A percentile compares a stretch with the other conserved stretches of the same genome.
These are phyloP conservation scores for Tetragnatha montana DNA, from an alignment of 2,888 invertebrate genomes.

Conservation along the genomic window DNA sequence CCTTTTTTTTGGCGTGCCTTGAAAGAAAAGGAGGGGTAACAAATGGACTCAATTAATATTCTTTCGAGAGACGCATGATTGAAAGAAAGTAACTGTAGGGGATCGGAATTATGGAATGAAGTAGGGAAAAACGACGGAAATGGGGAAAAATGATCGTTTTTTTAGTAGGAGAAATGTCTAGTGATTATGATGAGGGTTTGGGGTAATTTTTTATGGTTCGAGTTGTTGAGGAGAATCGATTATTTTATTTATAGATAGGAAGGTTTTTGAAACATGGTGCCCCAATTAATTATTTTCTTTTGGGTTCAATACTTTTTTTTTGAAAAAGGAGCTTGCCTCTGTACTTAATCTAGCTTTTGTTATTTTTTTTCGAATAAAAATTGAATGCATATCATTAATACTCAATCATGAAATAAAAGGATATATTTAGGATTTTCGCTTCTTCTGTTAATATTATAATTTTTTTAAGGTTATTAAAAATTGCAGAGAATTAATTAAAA, in stretches of 20 bases:
- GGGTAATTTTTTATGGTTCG: not conserved
- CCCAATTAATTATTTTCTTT: too few relatives aligned
- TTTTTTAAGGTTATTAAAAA: too few relatives aligned
- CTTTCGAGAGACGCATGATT: not conserved
- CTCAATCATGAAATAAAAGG: too few relatives aligned
- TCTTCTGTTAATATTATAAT: too few relatives aligned
- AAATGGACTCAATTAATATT: conserved; percentile 30
- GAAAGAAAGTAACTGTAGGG: conserved; percentile 32
- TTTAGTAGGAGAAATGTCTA: not conserved
- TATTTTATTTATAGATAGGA: not conserved
- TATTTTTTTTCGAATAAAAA: too few relatives aligned
- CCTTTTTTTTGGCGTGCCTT: not conserved
- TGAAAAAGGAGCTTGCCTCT: too few relatives aligned
- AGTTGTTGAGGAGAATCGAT: not conserved
- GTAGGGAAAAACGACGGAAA: not conserved
- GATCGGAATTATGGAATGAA: not conserved
- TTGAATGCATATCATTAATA: too few relatives aligned
- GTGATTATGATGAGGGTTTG: not conserved
- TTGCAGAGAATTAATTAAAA: too few relatives aligned
- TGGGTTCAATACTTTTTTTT: too few relatives aligned
- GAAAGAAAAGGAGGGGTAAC: conserved; percentile 1
- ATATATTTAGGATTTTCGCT: too few relatives aligned
- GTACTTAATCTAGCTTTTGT: too few relatives aligned
- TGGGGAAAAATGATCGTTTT: not conserved
- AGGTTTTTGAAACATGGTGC: not conserved